Percentiles rank a stretch among this genome's conserved stretches.
Evolutionary conservation across 1,140 invertebrate species (phyloP).

Genomic region (Neocloeon triangulifer): DNA sequence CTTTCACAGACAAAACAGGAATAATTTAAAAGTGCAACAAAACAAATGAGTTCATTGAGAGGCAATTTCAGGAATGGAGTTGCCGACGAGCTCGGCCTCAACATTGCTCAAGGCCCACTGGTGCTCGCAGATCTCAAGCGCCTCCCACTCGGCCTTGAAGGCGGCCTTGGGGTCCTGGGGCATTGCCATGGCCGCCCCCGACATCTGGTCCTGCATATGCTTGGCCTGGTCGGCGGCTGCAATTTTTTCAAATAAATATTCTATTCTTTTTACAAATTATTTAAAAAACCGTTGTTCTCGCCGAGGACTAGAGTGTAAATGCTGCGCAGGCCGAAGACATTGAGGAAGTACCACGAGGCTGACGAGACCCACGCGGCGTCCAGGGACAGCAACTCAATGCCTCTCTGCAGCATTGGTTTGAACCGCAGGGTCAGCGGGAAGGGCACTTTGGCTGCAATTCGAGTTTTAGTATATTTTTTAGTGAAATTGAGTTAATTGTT

Average conservation of each 20-base stretch:
- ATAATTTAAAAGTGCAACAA: too few species aligned
- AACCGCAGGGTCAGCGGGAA: constrained; percentile 94
- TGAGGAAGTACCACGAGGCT: constrained; percentile 99
- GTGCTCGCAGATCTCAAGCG: constrained; percentile 86
- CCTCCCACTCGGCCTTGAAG: constrained; percentile 99
- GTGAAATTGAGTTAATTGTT: constrained; percentile 2
- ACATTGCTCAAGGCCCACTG: constrained; percentile 66
- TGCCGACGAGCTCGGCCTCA: constrained; percentile 28
- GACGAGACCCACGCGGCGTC: constrained; percentile 99
- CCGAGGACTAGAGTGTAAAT: constrained; percentile 96
- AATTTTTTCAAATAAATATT: constrained; percentile 7
- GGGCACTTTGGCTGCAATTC: constrained; percentile 72
- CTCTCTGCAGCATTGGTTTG: constrained; percentile 97
- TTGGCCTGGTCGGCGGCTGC: constrained; percentile 81
- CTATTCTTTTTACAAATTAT: constrained; percentile 1
- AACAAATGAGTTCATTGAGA: too few species aligned
- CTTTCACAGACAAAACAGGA: too few species aligned
- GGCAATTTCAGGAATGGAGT: too few species aligned
- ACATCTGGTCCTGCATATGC: constrained; percentile 96
- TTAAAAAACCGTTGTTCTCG: constrained; percentile 74
- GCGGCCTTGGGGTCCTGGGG: constrained; percentile 94
- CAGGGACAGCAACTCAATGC: constrained; percentile 80
- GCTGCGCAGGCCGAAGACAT: constrained; percentile 93
- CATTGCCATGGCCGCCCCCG: constrained; percentile 88
- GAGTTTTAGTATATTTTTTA: constrained; percentile 4